Base-by-base conservation (phyloP, 2,113 vertebrate species). In the Dasypus novemcinctus region DNA sequence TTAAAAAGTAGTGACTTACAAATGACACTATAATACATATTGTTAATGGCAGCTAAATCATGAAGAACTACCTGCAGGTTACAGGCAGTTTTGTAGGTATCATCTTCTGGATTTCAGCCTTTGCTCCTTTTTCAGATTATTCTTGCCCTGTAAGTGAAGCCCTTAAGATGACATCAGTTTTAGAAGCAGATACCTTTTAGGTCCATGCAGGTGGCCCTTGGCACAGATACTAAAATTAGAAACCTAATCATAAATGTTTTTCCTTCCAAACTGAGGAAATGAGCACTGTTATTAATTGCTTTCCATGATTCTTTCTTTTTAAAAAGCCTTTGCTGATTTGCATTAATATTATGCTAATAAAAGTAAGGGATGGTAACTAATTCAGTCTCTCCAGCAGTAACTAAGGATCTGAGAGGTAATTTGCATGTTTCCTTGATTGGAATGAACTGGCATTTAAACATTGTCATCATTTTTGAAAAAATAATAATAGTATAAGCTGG, bases 271-370 rank as follows among this genome's bases (percentile, higher is more conserved):
- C 38, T 10, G 20, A 91, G 64, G 86, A 97, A 96, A 75, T 52
- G 46, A 96, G 54, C 86, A 49, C 41, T 85, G 82, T 74, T 95
- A 91, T 89, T 91, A 97, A 95, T 93, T 97, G 81, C 87, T 91
- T 96, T 90, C 69, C 38, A 66, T 38, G 88, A 63, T 46, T 96
- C 89, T 84, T 91, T 90, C 72, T 91, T 92, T 91, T 92, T 76
- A 93, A 85, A 96, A 89, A 93, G 75, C 57, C 36, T 93, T 87
- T 96, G 76, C 95, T 94, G 75, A 97, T 97, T 61, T 97, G 96
- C 95, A 96, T 97, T 96, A 97, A 97, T 97, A 97, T 97, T 97
- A 97, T 97, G 97, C 91, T 97, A 97, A 97, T 97, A 97, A 97
- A 97, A 97, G 90, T 96, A 93, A 96, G 79, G 52, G 83, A 97